These are phyloP conservation scores for Malurus melanocephalus DNA, from an alignment of 2,113 vertebrate genomes.

Conservation along the genomic window DNA sequence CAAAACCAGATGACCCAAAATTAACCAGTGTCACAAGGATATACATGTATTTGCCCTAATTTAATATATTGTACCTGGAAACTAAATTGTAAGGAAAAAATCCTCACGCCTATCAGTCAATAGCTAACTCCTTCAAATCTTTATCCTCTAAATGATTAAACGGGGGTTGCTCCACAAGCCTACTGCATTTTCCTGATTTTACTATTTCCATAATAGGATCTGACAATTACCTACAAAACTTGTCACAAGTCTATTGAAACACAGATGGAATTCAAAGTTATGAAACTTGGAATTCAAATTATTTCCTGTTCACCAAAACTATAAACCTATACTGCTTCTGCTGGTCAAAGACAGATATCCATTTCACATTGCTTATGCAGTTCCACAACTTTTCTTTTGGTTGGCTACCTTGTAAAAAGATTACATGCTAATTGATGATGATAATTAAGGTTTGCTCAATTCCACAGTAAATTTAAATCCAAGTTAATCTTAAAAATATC, in stretches of 20 bases:
- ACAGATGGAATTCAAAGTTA: background rate
- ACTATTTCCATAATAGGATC: background rate
- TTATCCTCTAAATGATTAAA: background rate
- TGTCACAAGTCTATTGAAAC: background rate
- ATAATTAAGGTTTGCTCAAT: constrained; percentile 67
- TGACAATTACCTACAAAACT: background rate
- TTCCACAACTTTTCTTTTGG: background rate
- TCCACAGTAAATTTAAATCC: constrained; percentile 64
- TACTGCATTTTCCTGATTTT: background rate
- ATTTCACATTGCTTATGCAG: background rate
- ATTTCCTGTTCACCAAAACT: background rate
- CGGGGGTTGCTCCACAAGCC: background rate
- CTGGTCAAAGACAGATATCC: background rate
- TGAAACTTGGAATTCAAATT: background rate
- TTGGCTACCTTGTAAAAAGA: background rate
- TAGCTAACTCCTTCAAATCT: background rate
- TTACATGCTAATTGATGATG: constrained; percentile 60
- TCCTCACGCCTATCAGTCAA: background rate
- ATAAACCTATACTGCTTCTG: background rate
- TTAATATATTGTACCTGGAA: background rate
- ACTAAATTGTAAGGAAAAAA: background rate
- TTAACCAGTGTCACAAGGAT: background rate
- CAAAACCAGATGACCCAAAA: background rate
- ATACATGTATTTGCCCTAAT: background rate
- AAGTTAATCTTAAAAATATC: constrained; percentile 5